Evolutionary conservation across 2,113 vertebrate species (phyloP), one percentile per base, ranked within the genome.

Genomic region (Phoxinus phoxinus): DNA sequence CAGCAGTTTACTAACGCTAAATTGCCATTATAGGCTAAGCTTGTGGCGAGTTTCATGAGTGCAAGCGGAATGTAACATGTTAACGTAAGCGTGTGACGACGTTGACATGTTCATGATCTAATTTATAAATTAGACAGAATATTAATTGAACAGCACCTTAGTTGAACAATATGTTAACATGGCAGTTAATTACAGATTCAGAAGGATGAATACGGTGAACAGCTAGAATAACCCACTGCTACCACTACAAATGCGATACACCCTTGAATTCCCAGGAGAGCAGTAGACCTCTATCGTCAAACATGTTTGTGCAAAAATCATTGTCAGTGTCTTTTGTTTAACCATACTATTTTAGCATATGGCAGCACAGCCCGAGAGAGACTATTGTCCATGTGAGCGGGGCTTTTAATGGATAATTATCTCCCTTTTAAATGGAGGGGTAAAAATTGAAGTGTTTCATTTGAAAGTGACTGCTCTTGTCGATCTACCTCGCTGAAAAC

Each of bases 341-440:
- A 80, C 48, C 79, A 59, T 87, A 74, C 53, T 81, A 46, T 84
- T 85, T 72, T 73, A 46, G 69, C 58, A 46, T 84, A 67, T 86
- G 37, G 61, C 79, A 71, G 25, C 44, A 35, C 65, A 79, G 51
- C 48, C 74, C 19, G 27, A 86, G 76, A 74, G 23, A 83, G 81
- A 82, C 85, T 72, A 83, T 84, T 77, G 71, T 90, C 85, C 81
- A 25, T 82, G 32, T 82, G 84, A 84, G 80, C 61, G 61, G 58
- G 85, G 81, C 84, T 86, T 88, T 89, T 89, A 92, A 88, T 85
- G 86, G 87, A 74, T 90, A 87, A 91, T 90, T 86, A 91, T 89
- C 86, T 89, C 80, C 81, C 65, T 86, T 79, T 76, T 32, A 87
- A 81, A 86, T 83, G 81, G 79, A 74, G 53, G 25, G 81, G 77